Evolutionary conservation across 1,140 invertebrate species (phyloP), one percentile per base, ranked within the genome.

Genomic region (Nomia melanderi): DNA sequence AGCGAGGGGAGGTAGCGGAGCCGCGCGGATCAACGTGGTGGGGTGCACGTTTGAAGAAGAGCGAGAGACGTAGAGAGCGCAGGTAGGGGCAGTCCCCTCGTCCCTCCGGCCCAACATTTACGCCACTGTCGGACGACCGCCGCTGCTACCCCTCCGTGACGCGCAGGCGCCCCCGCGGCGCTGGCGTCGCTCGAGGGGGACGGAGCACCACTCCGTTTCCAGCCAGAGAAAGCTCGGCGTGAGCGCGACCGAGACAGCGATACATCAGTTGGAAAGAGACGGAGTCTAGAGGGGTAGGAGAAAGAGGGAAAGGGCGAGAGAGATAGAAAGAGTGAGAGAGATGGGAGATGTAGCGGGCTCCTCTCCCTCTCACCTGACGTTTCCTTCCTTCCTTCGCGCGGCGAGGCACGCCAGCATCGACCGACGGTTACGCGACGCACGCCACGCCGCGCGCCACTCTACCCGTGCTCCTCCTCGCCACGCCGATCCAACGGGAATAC

Each of bases 401-500:
- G 82, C 78, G 84, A 83, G 20, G 82, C 81, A 78, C 85, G 85
- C 87, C 87, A 86, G 88, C 86, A 91, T 90, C 88, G 90, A 91
- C 90, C 88, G 88, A 90, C 85, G 87, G n/a, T 47, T 67, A 65
- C 80, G 65, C 39, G 57, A 66, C 27, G 47, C 67, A 29, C 54
- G 54, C 56, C 69, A 62, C 59, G 57, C 50, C 67, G 39, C 83
- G 83, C 79, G 86, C 85, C 86, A 53, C 50, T 56, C 83, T 44
- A 39, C 54, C 25, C 71, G 54, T 57, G 39, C 83, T 70, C 59
- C 82, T 74, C 79, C 82, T 81, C 86, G 84, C 86, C 84, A 81
- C 72, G 88, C 87, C 88, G 87, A 91, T 87, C 90, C 88, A 90
- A 91, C 90, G 88, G 88, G 89, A 91, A 91, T 91, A 90, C 90